Evolutionary conservation across 2,113 vertebrate species (phyloP).

Genomic region (Felis catus): F.catus_Fca126_mat1.0 CM031411.1:90652001-90652500

Average conservation of each 20-base stretch:
- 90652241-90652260: constrained; percentile 8
- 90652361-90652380: constrained; percentile 14
- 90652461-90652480: neutral
- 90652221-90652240: neutral
- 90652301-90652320: constrained; percentile 14
- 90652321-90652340: neutral
- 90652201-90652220: neutral
- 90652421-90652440: neutral
- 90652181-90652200: constrained; percentile 31
- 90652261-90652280: neutral
- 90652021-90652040: too few relatives aligned
- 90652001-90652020: too few relatives aligned
- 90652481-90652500: neutral
- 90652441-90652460: constrained; percentile 24
- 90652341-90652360: neutral
- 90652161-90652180: neutral
- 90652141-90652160: neutral
- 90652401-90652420: constrained; percentile 12
- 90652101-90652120: too few relatives aligned
- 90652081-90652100: too few relatives aligned
- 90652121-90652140: neutral
- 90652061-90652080: too few relatives aligned
- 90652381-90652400: neutral
- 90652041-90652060: too few relatives aligned
- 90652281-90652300: neutral